These are phyloP conservation scores for Smittia sp. DNA, from an alignment of 2,888 invertebrate genomes.

Conservation along the genomic window DNA sequence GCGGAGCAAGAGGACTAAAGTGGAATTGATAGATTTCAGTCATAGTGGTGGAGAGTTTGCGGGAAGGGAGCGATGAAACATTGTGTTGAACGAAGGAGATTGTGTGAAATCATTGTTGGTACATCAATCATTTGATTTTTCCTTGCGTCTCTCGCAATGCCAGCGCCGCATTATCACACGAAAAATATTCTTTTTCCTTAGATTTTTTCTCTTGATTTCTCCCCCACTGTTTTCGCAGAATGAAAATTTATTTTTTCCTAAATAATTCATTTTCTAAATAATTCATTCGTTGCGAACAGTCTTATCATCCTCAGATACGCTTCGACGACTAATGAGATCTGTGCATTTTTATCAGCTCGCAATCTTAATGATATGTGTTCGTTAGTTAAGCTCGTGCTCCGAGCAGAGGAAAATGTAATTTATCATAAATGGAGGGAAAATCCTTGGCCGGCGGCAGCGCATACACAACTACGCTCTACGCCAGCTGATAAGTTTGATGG, in stretches of 20 bases:
- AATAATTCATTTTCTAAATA: constrained; percentile 39
- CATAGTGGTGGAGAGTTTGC: neutral
- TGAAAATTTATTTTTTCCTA: constrained; percentile 41
- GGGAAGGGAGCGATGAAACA: neutral
- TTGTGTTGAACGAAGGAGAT: constrained; percentile 17
- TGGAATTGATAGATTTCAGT: constrained; percentile 25
- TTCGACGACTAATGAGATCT: constrained; percentile 25
- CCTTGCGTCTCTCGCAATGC: neutral
- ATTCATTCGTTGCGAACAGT: constrained; percentile 30
- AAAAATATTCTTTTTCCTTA: neutral
- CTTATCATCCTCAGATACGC: constrained; percentile 32
- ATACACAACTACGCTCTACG: too few relatives aligned
- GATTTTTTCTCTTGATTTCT: constrained; percentile 15
- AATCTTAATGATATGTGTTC: constrained; percentile 13
- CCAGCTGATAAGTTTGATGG: too few relatives aligned
- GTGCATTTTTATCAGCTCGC: neutral
- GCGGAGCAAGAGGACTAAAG: constrained; percentile 18
- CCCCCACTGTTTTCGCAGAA: constrained; percentile 16
- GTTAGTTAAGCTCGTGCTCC: constrained; percentile 1
- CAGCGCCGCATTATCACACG: neutral
- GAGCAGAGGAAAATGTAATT: constrained; percentile 3
- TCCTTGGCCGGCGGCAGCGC: too few relatives aligned
- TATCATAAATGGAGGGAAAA: neutral
- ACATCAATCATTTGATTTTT: constrained; percentile 39
- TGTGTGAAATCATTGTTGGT: constrained; percentile 38